Percentiles rank a stretch among this genome's conserved stretches.
Conservation (phyloP, 2,113 vertebrate species). For the Acanthisitta chloris region DNA sequence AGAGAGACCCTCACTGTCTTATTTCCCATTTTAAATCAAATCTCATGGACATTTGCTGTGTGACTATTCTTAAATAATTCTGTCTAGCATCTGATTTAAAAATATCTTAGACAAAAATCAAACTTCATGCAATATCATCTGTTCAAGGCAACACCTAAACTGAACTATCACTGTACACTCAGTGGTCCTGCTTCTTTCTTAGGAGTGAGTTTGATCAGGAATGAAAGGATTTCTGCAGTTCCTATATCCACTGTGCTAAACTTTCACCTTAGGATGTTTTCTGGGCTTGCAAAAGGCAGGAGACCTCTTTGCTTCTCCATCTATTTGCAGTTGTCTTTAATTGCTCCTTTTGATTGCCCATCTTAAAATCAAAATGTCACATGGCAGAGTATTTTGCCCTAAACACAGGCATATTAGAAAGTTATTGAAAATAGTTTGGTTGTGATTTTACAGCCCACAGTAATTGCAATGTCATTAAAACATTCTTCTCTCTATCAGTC, state of each 20-base stretch:
- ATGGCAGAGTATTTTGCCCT: background rate
- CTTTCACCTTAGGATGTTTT: background rate
- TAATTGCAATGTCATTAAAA: background rate
- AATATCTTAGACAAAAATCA: background rate
- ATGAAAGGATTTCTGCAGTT: background rate
- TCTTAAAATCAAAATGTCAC: background rate
- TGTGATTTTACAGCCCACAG: background rate
- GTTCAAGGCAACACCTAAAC: background rate
- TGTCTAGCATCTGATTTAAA: conserved; percentile 1
- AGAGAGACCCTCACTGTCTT: background rate
- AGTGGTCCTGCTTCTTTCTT: background rate
- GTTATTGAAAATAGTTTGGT: background rate
- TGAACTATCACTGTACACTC: background rate
- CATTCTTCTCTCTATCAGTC: background rate
- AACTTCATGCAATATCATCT: background rate
- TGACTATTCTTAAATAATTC: background rate
- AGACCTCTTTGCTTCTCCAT: background rate
- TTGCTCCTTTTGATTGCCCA: background rate
- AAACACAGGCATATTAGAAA: background rate
- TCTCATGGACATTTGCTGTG: background rate
- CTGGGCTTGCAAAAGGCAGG: background rate
- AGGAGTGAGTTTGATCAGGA: background rate
- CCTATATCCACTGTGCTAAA: background rate
- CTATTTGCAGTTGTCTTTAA: background rate
- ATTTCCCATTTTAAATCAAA: background rate